Base-by-base conservation (phyloP, 2,797 vertebrate species). In the Sebastes vulpes region DNA sequence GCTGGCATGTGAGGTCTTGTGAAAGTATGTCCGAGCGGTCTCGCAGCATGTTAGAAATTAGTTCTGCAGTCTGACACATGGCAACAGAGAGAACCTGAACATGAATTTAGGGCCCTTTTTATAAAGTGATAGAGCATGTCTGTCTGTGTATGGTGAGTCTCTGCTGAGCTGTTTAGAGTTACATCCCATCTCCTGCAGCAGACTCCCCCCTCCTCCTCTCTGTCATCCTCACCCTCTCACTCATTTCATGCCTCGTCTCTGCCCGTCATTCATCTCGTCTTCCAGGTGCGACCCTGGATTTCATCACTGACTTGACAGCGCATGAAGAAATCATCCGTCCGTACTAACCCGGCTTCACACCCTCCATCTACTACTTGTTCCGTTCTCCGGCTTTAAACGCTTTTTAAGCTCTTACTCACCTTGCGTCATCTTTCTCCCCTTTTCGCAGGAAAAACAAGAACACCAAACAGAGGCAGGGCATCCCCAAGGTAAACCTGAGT, bases 401-500 rank as follows among this genome's bases (percentile, higher is more conserved):
- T n/a, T n/a, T 18, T 29, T 88, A 88, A 53, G 94, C 6, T 58
- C 18, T 90, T 90, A 90, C 65, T 89, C 66, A 96, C 21, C 20
- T n/a, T 29, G 77, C 14, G 11, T 60, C 21, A 59, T 72, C 4
- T 79, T 67, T 90, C 9, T 58, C 50, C 38, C 4, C 52, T 73
- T 58, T 74, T 60, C 78, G 94, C 97, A 99, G 99, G 96, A 99
- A 98, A 95, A 97, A 93, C 94, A 99, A 96, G 94, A 95, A 69
- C 92, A 79, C 92, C 93, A 99, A 96, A 91, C 97, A 97, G 92
- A 99, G 97, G 93, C 98, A 99, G 95, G 93, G 96, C 90, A 98
- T 99, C 90, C 98, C 99, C 46, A 99, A 99, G 98, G 99, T 99
- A 97, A 92, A 54, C 50, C 25, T 7, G n/a, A 57, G 12, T 25